Conservation (phyloP, 2,888 invertebrate species). For the Pandemis corylana region DNA sequence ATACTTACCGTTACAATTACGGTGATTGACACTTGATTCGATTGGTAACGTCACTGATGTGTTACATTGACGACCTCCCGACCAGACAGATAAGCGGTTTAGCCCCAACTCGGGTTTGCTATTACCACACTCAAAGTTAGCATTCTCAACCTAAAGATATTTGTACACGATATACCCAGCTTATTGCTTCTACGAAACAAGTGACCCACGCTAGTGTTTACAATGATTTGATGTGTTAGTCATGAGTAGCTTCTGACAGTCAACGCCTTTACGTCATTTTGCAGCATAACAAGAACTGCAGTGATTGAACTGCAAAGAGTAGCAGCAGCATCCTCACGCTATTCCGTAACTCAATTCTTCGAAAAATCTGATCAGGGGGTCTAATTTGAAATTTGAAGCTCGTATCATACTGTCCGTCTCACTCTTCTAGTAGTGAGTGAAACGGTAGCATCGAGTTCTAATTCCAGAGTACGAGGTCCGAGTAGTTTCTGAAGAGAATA, state of each 20-base stretch:
- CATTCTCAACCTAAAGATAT: not conserved
- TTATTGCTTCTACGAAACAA: conserved; percentile 1
- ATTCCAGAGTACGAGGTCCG: not conserved
- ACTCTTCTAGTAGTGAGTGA: no score
- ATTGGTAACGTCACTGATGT: no score
- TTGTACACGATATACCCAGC: not conserved
- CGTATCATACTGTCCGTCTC: no score
- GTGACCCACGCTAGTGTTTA: not conserved
- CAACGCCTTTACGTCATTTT: not conserved
- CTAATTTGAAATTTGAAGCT: no score
- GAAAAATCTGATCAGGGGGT: not conserved
- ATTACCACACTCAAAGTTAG: not conserved
- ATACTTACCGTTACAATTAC: no score
- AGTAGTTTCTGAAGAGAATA: no score
- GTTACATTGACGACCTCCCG: not conserved
- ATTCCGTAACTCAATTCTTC: not conserved
- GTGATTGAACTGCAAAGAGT: not conserved
- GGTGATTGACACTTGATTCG: no score
- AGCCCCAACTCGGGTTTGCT: not conserved
- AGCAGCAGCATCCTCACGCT: not conserved
- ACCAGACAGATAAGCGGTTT: not conserved
- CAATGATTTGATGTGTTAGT: conserved; percentile 1
- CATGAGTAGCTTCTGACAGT: not conserved
- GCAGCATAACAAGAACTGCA: conserved; percentile 4
- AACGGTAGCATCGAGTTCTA: not conserved